phyloP scores from a whole-genome alignment of 2,113 vertebrate genomes.

The Cyanoderma ruficeps region DNA sequence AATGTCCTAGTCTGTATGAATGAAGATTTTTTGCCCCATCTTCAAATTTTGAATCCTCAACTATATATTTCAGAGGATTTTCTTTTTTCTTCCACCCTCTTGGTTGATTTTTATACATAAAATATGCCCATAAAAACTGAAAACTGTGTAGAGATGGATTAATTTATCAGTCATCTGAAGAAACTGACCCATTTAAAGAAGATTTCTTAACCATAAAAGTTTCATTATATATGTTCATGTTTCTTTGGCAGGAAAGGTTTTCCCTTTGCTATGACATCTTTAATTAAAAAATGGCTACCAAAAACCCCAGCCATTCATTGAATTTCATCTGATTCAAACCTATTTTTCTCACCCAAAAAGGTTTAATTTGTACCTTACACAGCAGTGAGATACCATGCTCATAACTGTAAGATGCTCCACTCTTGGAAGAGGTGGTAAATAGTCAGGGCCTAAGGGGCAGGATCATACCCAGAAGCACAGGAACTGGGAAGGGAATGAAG shows the following conservation, averaged over 20 bases:
- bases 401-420: neutral
- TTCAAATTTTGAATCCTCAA: neutral
- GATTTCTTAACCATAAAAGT: neutral
- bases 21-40: rapidly evolving
- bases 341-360: neutral
- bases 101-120: neutral
- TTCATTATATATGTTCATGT: neutral
- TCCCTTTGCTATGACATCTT: neutral
- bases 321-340: neutral
- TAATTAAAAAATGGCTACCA: neutral
- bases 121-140: neutral
- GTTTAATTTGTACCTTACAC: neutral
- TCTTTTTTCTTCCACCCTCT: neutral
- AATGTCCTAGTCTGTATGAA: neutral
- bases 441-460: neutral
- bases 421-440: neutral
- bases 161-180: neutral
- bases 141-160: neutral
- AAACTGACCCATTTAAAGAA: neutral
- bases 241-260: neutral
- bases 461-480: neutral
- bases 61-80: neutral
- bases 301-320: neutral
- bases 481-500: neutral
- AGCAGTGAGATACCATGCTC: neutral